Evolutionary conservation across 2,797 vertebrate genomes (phyloP), one percentile per base, ranked within the genome.

Genomic region (Dendrocincla tyrannina): DNA sequence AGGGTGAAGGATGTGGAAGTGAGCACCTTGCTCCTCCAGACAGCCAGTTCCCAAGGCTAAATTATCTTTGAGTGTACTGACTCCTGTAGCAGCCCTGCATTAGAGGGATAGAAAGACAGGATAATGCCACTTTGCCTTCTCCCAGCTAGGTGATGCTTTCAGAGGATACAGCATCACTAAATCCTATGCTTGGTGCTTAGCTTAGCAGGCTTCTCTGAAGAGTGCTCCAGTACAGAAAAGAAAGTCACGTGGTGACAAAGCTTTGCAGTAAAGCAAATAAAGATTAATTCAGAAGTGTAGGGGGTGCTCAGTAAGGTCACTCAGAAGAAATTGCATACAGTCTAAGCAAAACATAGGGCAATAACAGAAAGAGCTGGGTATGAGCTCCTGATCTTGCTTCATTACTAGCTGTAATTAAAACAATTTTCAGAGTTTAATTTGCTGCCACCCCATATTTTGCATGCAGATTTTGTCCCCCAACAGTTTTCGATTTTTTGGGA

Each of bases 181-280:
- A 82, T 88, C 79, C 58, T 10, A 4, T 84, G 70, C 47, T 46
- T 32, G 25, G n/a, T 69, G 37, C 85, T 86, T 58, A 74, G 82
- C 44, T 91, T 93, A 91, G 76, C 59, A 90, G 88, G 37, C 67
- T 88, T 95, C 88, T 88, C 80, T 82, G 85, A 76, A 0, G 0
- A 91, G 44, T 41, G 55, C 50, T 84, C 91, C 89, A 76, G 55
- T 17, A 67, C 24, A 77, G 82, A 58, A 75, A 87, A 90, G 81
- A 94, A 86, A 91, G 19, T 67, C 59, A 47, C 3, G 37, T 5
- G 4, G 64, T 42, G 75, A 91, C 53, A 89, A 74, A 94, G 72
- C 68, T 92, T 77, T 91, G 75, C 84, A 87, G 88, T 17, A 93
- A 94, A 94, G 78, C 73, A 95, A 96, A 95, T 82, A 91, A 90